phyloP scores from a whole-genome alignment of 2,113 vertebrate species.

The Dromas ardeola region DNA sequence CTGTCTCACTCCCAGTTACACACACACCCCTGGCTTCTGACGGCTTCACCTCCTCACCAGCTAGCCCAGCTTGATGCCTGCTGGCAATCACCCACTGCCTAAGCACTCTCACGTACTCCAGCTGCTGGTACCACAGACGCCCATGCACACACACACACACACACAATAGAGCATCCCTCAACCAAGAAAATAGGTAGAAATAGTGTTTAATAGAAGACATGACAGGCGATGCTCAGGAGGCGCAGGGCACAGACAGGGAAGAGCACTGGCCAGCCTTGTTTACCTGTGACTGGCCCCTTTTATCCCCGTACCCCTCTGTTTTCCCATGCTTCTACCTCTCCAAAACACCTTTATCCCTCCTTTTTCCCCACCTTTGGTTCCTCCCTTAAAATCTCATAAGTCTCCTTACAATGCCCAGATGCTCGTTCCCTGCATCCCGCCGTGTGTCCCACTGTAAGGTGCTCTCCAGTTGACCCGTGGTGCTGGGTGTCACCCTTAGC shows the following conservation, averaged over 20 bases:
- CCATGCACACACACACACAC: too few relatives aligned
- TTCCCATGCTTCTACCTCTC: not conserved
- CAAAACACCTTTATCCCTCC: not conserved
- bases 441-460: not conserved
- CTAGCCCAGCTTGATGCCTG: not conserved
- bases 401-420: not conserved
- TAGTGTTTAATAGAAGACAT: not conserved
- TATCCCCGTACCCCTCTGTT: not conserved
- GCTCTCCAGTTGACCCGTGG: not conserved
- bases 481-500: not conserved
- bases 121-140: not conserved
- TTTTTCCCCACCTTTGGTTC: not conserved
- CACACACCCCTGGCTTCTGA: not conserved
- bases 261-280: not conserved
- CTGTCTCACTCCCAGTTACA: not conserved
- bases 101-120: not conserved
- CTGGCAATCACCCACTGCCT: not conserved
- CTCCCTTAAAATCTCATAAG: not conserved
- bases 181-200: not conserved
- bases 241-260: fast-evolving
- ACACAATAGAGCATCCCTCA: not conserved
- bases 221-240: not conserved
- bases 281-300: not conserved
- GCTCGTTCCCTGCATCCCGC: not conserved
- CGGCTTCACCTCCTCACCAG: not conserved